Evolutionary conservation across 2,797 vertebrate species (phyloP).

Genomic region (Remorina albescens): DNA sequence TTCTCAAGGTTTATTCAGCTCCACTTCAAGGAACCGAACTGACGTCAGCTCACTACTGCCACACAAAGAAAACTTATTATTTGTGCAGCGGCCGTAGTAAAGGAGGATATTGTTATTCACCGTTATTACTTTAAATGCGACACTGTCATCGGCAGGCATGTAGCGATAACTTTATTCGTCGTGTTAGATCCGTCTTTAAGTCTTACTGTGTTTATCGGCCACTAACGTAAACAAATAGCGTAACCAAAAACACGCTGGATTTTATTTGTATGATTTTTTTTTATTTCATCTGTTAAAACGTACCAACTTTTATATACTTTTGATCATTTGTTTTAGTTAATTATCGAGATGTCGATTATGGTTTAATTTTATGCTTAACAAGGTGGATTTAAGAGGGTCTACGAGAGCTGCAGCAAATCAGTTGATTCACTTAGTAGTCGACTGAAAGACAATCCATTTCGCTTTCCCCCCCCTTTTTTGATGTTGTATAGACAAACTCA

Average conservation of each 20-base stretch:
- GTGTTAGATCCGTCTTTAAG: conserved; percentile 21
- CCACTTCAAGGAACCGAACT: conserved; percentile 96
- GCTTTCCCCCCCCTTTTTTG: neutral
- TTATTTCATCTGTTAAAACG: neutral
- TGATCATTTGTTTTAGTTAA: neutral
- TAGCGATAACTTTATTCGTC: conserved; percentile 65
- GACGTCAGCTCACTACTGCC: conserved; percentile 93
- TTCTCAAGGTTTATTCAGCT: conserved; percentile 96
- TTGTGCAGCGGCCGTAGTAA: conserved; percentile 78
- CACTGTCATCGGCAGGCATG: conserved; percentile 46
- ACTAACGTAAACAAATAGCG: conserved; percentile 58
- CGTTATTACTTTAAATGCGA: conserved; percentile 73
- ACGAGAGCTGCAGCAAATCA: neutral
- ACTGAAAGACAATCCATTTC: neutral
- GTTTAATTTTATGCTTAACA: neutral
- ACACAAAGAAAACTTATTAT: conserved; percentile 92
- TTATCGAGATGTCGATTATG: neutral
- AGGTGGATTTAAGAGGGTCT: neutral
- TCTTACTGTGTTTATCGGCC: conserved; percentile 9
- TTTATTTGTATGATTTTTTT: neutral
- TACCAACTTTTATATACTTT: conserved; percentile 19
- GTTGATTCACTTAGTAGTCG: neutral
- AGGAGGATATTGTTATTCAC: conserved; percentile 64
- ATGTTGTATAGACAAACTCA: neutral
- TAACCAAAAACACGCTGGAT: neutral